Evolutionary conservation across 1,140 invertebrate species (phyloP), one percentile per base, ranked within the genome.

Genomic region (Aphaenogaster ashmeadi): DNA sequence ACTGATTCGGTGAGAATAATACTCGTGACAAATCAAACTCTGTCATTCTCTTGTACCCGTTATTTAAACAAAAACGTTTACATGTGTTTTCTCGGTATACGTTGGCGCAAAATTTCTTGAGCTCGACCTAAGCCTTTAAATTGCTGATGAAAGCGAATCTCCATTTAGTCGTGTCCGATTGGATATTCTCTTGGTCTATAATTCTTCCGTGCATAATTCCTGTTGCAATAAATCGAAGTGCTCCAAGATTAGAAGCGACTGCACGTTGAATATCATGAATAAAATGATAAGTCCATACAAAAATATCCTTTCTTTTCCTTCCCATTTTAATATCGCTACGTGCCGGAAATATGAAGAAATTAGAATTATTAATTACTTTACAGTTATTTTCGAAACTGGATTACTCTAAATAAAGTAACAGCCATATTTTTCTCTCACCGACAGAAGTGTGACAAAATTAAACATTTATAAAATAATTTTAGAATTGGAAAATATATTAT

Each of bases 171-270:
- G 41, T 62, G 15, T 62, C 64, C 60, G 77, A 79, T 47, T 79
- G 44, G 58, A 79, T 79, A 79, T 79, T 79, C 77, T 66, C 44
- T 47, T 13, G 41, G 56, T 62, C 74, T 47, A 64, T 66, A 66
- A 79, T 79, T 66, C 77, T 79, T 79, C 41, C 41, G 41, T 66
- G 44, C 44, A 66, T 66, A 79, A 79, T 79, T 78, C 41, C 75
- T 78, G 56, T 62, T 79, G 58, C 58, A 52, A 79, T 66, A 79
- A 79, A 79, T 79, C 58, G 33, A 33, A 66, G 38, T n/a, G 18
- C 18, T 66, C 58, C n/a, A 36, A 66, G 58, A 79, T 66, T 79
- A 79, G 41, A 66, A 79, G 44, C 27, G 21, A 50, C 6, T 50
- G 41, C 33, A 21, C n/a, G 60, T 36, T 58, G 54, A 66, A 66